A percentile compares a stretch with the other conserved stretches of the same genome.
phyloP scores from a whole-genome alignment of 2,888 invertebrate genomes.

The Cordilura impudica region DNA sequence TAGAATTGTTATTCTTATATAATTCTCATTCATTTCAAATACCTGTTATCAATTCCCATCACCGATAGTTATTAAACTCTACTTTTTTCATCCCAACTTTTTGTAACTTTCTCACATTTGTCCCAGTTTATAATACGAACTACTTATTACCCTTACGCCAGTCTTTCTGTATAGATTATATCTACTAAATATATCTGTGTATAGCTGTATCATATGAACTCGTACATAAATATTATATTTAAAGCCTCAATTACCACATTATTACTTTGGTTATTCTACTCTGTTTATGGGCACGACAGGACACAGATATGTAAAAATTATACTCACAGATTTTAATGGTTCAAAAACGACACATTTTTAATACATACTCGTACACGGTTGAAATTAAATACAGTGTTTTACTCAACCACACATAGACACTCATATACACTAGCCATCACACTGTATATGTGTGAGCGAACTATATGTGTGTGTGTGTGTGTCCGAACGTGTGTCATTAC shows the following conservation, averaged over 20 bases:
- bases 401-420: background rate
- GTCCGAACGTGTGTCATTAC: conserved; percentile 35
- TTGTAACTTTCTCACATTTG: background rate
- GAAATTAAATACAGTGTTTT: too few species aligned
- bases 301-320: conserved; percentile 29
- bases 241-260: conserved; percentile 58
- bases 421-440: background rate
- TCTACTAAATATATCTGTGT: conserved; percentile 31
- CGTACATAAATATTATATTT: conserved; percentile 29
- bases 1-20: too few species aligned
- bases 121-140: background rate
- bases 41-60: too few species aligned
- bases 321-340: conserved; percentile 33
- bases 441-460: background rate
- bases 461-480: background rate
- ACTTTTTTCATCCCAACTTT: background rate
- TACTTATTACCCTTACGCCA: conserved; percentile 4
- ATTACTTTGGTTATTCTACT: conserved; percentile 41
- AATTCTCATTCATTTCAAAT: too few species aligned
- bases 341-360: conserved; percentile 13
- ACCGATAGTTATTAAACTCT: background rate
- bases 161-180: conserved; percentile 15
- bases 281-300: conserved; percentile 46
- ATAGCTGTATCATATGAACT: background rate
- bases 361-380: background rate